Conservation (phyloP, 2,113 vertebrate species). For the Solenodon paradoxus region DNA sequence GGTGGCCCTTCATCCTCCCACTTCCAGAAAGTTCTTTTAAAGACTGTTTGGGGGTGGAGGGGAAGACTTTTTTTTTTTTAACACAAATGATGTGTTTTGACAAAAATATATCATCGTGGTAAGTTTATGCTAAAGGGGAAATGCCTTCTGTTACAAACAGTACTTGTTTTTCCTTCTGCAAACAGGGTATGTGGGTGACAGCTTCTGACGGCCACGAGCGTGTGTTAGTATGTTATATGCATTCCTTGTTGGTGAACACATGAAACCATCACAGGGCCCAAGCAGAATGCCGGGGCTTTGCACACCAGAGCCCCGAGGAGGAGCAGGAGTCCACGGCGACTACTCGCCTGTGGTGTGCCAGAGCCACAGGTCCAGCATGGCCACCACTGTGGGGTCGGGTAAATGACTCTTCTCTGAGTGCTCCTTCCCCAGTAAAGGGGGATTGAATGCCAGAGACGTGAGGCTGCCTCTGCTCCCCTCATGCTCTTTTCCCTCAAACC, state of each 20-base stretch:
- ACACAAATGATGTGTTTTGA: constrained; percentile 64
- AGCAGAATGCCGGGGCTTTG: background rate
- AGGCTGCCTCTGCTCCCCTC: background rate
- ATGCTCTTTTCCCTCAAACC: background rate
- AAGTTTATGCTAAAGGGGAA: constrained; percentile 52
- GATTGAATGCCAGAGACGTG: background rate
- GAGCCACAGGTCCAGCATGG: background rate
- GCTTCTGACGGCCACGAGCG: background rate
- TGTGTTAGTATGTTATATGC: too few relatives aligned
- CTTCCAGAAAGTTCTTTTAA: constrained; percentile 73
- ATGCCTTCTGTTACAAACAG: background rate
- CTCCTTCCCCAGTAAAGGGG: background rate
- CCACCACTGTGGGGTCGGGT: background rate
- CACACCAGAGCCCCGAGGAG: background rate
- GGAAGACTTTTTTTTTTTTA: constrained; percentile 63
- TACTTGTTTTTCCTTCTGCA: constrained; percentile 26
- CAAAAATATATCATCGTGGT: background rate
- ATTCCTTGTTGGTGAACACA: background rate
- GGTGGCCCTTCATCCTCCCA: constrained; percentile 64
- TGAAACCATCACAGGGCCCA: background rate
- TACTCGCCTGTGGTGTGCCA: background rate
- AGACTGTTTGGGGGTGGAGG: constrained; percentile 32
- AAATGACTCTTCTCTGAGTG: background rate
- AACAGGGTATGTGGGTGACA: background rate
- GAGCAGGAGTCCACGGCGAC: background rate